Evolutionary conservation across 2,113 vertebrate genomes (phyloP), one percentile per base, ranked within the genome.

Genomic region (Cariama cristata): DNA sequence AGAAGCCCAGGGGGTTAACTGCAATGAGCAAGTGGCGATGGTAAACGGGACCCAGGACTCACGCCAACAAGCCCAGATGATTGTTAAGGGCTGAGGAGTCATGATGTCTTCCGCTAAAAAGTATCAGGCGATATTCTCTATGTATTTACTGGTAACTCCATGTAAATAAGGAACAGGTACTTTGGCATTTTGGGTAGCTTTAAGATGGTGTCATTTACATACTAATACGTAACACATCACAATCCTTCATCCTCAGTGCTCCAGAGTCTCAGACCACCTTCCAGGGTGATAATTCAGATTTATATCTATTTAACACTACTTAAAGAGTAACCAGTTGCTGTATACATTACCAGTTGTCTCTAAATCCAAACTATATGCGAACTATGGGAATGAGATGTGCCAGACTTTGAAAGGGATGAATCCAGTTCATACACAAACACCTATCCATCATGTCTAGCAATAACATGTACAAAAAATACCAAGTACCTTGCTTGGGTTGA

Each of bases 1-100:
- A 73, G 33, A 5, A 85, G 23, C 9, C 45, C 55, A 56, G 32
- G 33, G 9, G 9, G 6, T 23, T 21, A 47, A 79, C 10, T 42
- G 40, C 2, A 1, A 77, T 12, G 14, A 53, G 44, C 12, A 62
- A 35, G 16, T 50, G 38, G 8, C 1, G 1, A 14, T 0, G 8
- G 35, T 24, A 92, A 79, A 79, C 1, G 1, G 27, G 23, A 86
- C 4, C 9, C 47, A 62, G 55, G 50, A 58, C 24, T 85, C 45
- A 40, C 7, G 22, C 27, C 84, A 55, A 10, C 23, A 24, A 62
- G 27, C 12, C 24, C 18, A 81, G 23, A 18, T 16, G 21, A 33
- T 9, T 77, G 33, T 27, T 53, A 69, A 89, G 24, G 50, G 42
- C 58, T 75, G 28, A 60, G 18, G 19, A 56, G 17, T 35, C 35